Base-by-base conservation (phyloP, 2,113 vertebrate genomes). In the Romanogobio albipinnatus region DNA sequence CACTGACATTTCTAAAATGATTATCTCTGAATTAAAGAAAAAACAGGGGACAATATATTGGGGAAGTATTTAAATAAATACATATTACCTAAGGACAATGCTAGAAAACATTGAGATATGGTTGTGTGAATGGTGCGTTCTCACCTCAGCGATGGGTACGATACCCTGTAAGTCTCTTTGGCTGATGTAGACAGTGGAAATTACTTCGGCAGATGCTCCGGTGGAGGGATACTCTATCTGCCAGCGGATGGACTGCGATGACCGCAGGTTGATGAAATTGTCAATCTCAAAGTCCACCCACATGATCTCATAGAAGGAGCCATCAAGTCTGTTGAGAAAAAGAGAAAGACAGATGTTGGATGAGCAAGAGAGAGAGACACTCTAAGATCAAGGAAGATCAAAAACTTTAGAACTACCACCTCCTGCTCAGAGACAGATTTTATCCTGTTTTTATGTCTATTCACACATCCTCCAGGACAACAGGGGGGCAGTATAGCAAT, bases 211-310 rank as follows among this genome's bases (percentile, higher is more conserved):
- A 0, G 95, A 95, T 4, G 88, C 5, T 0, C 94, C 90, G 1
- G 94, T 94, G 2, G 94, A 89, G 0, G 95, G 95, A 76, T 99
- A 99, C 84, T 98, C 96, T 5, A 97, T 93, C 85, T 96, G 96
- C 97, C 97, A 99, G 90, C 96, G 96, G 1, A 98, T 93, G 14
- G 96, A 96, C 90, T 98, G 97, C 3, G 96, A 96, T 1, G 96
- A 95, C 0, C 95, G 95, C 90, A 94, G 91, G 83, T 92, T 94
- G 76, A 97, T 97, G 39, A 94, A 91, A 39, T 97, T 98, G 91
- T 96, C 97, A 0, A 97, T 89, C 88, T 98, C 96, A 9, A 99
- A 97, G 82, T 98, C 97, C 91, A 99, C 94, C 91, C 97, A 96
- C 93, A 98, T 93, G 93, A 99, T 95, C 92, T 99, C 97, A 0